Percentiles rank a stretch among this genome's conserved stretches.
phyloP scores from a whole-genome alignment of 2,113 vertebrate genomes.

The Ameiurus melas region DNA sequence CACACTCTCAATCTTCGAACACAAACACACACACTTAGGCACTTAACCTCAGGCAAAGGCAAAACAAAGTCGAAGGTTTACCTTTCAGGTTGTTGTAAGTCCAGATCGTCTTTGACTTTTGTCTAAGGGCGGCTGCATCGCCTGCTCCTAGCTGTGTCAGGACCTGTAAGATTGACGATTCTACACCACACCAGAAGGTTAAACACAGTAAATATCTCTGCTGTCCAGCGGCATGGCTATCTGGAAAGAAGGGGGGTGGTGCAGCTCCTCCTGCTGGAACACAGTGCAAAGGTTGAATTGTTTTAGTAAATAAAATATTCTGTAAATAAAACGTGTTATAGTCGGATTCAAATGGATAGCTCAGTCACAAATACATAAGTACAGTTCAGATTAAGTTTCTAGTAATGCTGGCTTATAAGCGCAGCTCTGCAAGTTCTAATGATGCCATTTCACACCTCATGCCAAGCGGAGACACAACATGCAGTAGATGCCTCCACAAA shows the following conservation, averaged over 20 bases:
- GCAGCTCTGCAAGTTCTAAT: neutral
- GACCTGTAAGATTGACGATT: constrained; percentile 32
- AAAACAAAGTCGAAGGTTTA: constrained; percentile 40
- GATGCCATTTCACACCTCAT: neutral
- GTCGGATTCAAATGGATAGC: neutral
- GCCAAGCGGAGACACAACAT: too few species aligned
- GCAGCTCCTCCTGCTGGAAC: neutral
- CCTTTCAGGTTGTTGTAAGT: constrained; percentile 44
- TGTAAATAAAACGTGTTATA: neutral
- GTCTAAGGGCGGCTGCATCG: constrained; percentile 37
- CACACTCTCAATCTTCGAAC: constrained; percentile 43
- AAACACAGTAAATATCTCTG: constrained; percentile 1
- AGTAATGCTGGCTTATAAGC: neutral
- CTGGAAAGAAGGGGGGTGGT: neutral
- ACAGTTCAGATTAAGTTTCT: neutral
- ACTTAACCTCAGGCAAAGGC: constrained; percentile 38
- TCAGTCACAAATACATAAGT: neutral
- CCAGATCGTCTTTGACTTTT: constrained; percentile 44
- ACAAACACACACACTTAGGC: constrained; percentile 39
- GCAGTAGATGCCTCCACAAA: neutral
- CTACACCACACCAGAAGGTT: constrained; percentile 18
- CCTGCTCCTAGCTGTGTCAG: constrained; percentile 37
- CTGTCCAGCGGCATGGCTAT: neutral
- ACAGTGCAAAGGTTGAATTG: neutral
- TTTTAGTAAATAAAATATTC: neutral